Evolutionary conservation across 2,113 vertebrate genomes (phyloP).

Genomic region (Herpetotheres cachinnans): DNA sequence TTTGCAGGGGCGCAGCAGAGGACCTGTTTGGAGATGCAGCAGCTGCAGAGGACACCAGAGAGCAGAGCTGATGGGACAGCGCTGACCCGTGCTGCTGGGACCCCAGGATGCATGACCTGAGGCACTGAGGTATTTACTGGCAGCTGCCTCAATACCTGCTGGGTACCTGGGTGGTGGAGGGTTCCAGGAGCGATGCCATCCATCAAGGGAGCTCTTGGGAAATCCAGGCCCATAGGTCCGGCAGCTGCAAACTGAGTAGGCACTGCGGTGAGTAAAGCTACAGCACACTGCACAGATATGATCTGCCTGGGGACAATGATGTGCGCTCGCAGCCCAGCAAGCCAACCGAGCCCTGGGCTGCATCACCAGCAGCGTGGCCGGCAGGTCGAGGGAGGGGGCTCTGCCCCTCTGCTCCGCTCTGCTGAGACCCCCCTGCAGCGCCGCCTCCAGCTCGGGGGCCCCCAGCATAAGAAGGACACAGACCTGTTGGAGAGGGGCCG

Average conservation of each 20-base stretch:
- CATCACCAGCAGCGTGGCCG: no score
- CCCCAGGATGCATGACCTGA: background rate
- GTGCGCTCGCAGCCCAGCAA: no score
- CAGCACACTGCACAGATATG: accelerated
- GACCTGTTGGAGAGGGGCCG: no score
- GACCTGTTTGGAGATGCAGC: background rate
- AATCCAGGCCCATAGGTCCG: background rate
- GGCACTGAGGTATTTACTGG: background rate
- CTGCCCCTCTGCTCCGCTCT: no score
- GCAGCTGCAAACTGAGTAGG: background rate
- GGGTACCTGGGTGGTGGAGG: background rate
- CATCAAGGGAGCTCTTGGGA: background rate
- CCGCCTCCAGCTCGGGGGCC: no score
- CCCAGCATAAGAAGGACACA: no score
- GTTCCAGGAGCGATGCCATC: background rate
- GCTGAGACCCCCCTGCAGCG: no score
- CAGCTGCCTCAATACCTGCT: background rate
- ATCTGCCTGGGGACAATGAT: no score
- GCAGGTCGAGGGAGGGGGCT: no score
- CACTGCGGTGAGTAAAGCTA: background rate
- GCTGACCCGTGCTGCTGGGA: background rate
- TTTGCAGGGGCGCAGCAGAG: background rate
- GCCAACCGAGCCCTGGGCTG: no score
- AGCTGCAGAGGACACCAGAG: background rate
- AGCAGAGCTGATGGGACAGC: background rate